A percentile compares a stretch with the other conserved stretches of the same genome.
These are phyloP conservation scores for Xylocopa sonorina DNA, from an alignment of 1,140 invertebrate genomes.

Conservation along the genomic window DNA sequence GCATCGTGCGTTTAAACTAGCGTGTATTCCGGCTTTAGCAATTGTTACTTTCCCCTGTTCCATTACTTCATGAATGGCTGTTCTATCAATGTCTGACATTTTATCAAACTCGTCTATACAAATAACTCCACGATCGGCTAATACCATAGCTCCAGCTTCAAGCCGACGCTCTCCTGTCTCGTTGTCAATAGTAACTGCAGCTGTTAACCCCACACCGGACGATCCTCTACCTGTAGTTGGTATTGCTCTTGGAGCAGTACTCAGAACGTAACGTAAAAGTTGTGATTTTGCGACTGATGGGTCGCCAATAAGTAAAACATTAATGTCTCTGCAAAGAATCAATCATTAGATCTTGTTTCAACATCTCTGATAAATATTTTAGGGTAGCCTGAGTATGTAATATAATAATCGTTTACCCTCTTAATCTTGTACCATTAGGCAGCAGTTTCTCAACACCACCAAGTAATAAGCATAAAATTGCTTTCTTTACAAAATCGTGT, in stretches of 20 bases:
- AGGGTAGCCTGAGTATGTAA: no score
- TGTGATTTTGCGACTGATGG: conserved; percentile 99
- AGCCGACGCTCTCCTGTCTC: conserved; percentile 95
- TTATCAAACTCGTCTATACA: conserved; percentile 99
- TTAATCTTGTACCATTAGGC: conserved; percentile 96
- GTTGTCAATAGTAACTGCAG: conserved; percentile 97
- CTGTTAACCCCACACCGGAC: conserved; percentile 98
- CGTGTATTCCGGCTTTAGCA: conserved; percentile 99
- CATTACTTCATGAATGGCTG: conserved; percentile 99
- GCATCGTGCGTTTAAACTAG: conserved; percentile 98
- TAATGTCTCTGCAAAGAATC: conserved; percentile 91
- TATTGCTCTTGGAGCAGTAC: conserved; percentile 96
- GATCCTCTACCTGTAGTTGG: conserved; percentile 98
- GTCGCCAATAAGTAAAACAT: conserved; percentile 98
- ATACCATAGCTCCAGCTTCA: conserved; percentile 99
- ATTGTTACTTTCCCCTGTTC: conserved; percentile 98
- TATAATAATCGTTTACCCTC: conserved; percentile 87
- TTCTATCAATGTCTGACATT: conserved; percentile 99
- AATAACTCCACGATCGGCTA: conserved; percentile 98
- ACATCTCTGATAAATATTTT: neutral
- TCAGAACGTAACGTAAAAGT: conserved; percentile 95
- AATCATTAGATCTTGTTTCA: neutral
- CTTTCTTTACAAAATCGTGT: conserved; percentile 98
- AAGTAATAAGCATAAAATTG: conserved; percentile 96
- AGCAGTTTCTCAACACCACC: conserved; percentile 98